Evolutionary conservation across 2,797 vertebrate species (phyloP).

Genomic region (Sebastes kiyomatsui): DNA sequence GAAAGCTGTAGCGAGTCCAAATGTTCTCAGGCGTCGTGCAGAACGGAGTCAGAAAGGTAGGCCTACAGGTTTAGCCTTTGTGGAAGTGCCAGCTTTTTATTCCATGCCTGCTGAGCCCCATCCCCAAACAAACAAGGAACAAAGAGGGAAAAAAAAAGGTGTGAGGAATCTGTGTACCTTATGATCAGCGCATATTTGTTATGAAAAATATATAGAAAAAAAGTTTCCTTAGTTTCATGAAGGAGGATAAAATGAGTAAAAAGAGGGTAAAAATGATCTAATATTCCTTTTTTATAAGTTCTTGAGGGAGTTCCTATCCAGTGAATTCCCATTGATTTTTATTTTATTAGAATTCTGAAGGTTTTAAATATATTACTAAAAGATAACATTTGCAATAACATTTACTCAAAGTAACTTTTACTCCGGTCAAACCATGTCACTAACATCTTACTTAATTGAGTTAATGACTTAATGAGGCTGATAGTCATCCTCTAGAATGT

Average conservation of each 20-base stretch:
- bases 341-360: background rate
- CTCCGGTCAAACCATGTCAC: background rate
- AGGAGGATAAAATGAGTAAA: background rate
- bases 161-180: background rate
- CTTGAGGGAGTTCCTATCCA: background rate
- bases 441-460: too few relatives aligned
- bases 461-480: background rate
- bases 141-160: background rate
- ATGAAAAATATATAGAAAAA: background rate
- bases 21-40: slow-evolving; percentile 41
- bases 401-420: background rate
- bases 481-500: background rate
- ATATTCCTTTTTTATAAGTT: background rate
- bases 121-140: background rate
- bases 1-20: slow-evolving; percentile 27
- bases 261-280: background rate
- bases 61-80: slow-evolving; percentile 34
- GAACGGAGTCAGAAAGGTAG: slow-evolving; percentile 18
- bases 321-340: background rate
- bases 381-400: background rate
- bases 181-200: background rate
- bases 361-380: background rate
- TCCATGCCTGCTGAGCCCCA: background rate
- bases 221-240: background rate
- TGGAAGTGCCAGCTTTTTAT: slow-evolving; percentile 25